Evolutionary conservation across 2,113 vertebrate species (phyloP).

Genomic region (Pangasianodon gigas): DNA sequence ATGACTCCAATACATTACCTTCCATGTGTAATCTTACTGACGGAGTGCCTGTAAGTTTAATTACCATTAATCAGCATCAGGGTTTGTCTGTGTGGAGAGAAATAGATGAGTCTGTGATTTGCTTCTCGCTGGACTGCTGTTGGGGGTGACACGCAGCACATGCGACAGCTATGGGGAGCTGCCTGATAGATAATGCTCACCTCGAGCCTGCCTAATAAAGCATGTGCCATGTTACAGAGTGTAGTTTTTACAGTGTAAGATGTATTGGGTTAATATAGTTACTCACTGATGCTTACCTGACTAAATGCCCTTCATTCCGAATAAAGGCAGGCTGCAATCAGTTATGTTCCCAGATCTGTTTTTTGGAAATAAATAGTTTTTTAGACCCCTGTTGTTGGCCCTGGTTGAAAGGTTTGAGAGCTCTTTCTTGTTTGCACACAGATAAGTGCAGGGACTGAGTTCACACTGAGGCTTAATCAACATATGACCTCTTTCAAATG

Average conservation of each 20-base stretch:
- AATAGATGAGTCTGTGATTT: conserved; percentile 81
- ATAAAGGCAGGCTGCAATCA: conserved; percentile 87
- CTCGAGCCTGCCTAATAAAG: conserved; percentile 98
- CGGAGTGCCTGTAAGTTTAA: conserved; percentile 78
- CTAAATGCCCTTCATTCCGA: conserved; percentile 90
- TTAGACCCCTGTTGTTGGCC: conserved; percentile 30
- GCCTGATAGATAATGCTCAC: conserved; percentile 95
- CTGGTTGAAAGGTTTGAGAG: conserved; percentile 1
- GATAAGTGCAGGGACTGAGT: not conserved
- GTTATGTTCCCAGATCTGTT: conserved; percentile 67
- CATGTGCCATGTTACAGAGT: conserved; percentile 93
- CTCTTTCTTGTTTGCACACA: conserved; percentile 15
- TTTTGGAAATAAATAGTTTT: conserved; percentile 31
- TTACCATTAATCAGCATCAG: conserved; percentile 80
- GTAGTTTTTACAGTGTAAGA: conserved; percentile 99
- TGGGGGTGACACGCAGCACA: conserved; percentile 80
- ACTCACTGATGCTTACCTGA: conserved; percentile 99
- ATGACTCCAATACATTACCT: conserved; percentile 82
- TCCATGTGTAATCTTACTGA: conserved; percentile 79
- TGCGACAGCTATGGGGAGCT: conserved; percentile 82
- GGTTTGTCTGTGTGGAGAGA: conserved; percentile 81
- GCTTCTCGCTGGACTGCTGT: conserved; percentile 68
- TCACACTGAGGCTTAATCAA: not conserved
- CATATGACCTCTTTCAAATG: conserved; percentile 9
- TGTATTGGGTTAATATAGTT: conserved; percentile 98